Percentiles rank a stretch among this genome's conserved stretches.
phyloP scores from a whole-genome alignment of 1,140 invertebrate species.

The Aphis craccivora region DNA sequence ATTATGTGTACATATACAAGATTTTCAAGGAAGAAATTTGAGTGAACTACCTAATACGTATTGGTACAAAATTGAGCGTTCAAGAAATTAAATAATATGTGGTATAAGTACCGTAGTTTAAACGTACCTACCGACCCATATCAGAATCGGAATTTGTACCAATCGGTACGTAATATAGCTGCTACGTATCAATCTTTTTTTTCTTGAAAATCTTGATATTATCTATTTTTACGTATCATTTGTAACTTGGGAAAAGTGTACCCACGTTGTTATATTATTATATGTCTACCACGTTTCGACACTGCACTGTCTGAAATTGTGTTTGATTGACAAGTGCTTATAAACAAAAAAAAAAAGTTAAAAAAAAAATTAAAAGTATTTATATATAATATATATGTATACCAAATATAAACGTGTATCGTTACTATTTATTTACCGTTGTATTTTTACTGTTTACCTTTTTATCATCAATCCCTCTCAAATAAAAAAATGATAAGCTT shows the following conservation, averaged over 20 bases:
- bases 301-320: neutral
- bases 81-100: neutral
- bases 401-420: neutral
- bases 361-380: neutral
- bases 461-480: neutral
- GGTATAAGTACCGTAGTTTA: neutral
- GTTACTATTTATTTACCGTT: neutral
- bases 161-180: neutral
- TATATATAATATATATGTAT: too few relatives aligned
- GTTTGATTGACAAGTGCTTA: conserved; percentile 2
- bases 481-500: too few relatives aligned
- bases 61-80: neutral
- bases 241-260: neutral
- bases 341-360: neutral
- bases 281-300: neutral
- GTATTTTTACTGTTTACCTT: neutral
- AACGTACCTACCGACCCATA: neutral
- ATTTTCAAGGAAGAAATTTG: neutral
- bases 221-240: conserved; percentile 19
- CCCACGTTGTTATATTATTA: neutral
- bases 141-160: neutral
- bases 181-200: neutral
- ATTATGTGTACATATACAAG: neutral
- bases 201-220: neutral
- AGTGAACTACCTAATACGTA: neutral